Evolutionary conservation across 2,113 vertebrate genomes (phyloP).

Genomic region (Propithecus coquereli): DNA sequence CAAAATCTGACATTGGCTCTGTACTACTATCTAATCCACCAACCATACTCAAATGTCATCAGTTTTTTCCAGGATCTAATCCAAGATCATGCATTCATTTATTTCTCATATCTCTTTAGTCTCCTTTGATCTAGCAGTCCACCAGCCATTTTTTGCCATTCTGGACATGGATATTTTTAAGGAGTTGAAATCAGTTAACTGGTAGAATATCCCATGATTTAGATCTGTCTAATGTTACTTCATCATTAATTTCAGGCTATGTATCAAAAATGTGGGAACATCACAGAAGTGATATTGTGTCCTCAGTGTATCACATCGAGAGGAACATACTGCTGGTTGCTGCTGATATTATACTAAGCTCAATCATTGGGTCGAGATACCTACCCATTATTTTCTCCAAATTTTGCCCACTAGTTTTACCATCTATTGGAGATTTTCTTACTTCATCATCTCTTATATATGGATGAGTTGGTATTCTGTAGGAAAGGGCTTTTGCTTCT

Average conservation of each 20-base stretch:
- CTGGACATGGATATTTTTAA: neutral
- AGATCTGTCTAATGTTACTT: neutral
- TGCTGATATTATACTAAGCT: neutral
- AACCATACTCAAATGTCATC: neutral
- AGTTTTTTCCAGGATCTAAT: neutral
- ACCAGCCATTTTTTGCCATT: neutral
- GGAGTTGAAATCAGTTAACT: neutral
- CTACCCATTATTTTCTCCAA: neutral
- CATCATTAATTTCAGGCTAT: neutral
- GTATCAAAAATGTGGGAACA: neutral
- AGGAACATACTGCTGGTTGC: accelerated
- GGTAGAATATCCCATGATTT: neutral
- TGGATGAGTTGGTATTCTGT: neutral
- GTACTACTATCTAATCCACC: neutral
- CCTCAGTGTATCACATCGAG: accelerated
- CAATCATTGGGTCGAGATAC: neutral
- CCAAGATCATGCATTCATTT: neutral
- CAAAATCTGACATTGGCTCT: neutral
- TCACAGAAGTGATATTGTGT: accelerated
- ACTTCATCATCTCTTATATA: neutral
- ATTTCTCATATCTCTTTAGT: neutral
- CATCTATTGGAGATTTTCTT: neutral
- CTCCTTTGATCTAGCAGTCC: neutral
- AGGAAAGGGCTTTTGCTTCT: neutral
- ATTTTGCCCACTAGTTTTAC: neutral